Percentiles rank a stretch among this genome's conserved stretches.
Evolutionary conservation across 2,113 vertebrate species (phyloP).

Genomic region (Pelecanoides urinatrix): DNA sequence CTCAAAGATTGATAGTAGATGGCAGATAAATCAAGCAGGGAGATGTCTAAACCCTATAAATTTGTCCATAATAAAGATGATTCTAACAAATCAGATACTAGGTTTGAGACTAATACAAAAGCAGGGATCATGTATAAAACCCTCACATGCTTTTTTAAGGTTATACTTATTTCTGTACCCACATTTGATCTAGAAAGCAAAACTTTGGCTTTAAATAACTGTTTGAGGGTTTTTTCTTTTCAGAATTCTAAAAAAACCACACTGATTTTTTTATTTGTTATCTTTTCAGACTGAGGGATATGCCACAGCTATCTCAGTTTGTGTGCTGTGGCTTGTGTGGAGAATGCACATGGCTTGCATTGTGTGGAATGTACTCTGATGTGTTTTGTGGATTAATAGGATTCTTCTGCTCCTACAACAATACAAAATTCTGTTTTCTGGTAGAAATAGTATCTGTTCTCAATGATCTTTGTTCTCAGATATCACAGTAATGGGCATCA

Average conservation of each 20-base stretch:
- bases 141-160: not conserved
- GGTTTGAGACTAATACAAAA: not conserved
- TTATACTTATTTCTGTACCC: not conserved
- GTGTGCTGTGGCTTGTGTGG: not conserved
- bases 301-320: not conserved
- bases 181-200: not conserved
- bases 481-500: constrained; percentile 40
- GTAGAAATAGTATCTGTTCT: constrained; percentile 26
- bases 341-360: constrained; percentile 20
- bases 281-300: not conserved
- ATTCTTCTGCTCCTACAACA: constrained; percentile 44
- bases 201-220: not conserved
- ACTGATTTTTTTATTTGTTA: not conserved
- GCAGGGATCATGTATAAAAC: not conserved
- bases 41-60: not conserved
- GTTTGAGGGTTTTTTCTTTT: too few species aligned
- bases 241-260: not conserved
- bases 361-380: not conserved
- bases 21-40: not conserved
- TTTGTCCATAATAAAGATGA: not conserved
- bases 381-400: constrained; percentile 11
- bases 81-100: not conserved
- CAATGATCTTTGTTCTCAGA: constrained; percentile 52
- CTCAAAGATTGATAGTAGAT: not conserved
- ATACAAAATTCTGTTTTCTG: not conserved